These are phyloP conservation scores for Chaetodon trifasciatus DNA, from an alignment of 2,797 vertebrate genomes.

Conservation along the genomic window DNA sequence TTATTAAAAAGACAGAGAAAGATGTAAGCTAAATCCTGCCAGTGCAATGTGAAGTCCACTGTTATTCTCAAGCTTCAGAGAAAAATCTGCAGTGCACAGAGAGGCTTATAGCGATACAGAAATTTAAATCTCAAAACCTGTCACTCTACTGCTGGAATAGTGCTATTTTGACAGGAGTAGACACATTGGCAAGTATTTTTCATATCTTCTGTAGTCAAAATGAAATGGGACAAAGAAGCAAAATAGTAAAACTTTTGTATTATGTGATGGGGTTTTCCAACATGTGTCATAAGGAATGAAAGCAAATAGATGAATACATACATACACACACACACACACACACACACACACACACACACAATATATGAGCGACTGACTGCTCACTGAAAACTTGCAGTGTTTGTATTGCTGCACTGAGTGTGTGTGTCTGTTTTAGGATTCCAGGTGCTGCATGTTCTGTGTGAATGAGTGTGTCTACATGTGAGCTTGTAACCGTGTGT, in stretches of 20 bases:
- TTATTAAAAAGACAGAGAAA: neutral
- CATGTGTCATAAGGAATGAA: constrained; percentile 29
- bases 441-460: constrained; percentile 61
- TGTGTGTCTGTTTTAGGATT: constrained; percentile 30
- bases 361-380: constrained; percentile 29
- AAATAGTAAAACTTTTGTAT: constrained; percentile 14
- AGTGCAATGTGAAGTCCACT: neutral
- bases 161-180: neutral
- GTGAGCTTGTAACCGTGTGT: neutral
- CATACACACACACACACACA: constrained; percentile 10
- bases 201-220: neutral
- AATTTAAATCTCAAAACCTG: neutral
- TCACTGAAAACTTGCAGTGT: constrained; percentile 52
- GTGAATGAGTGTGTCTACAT: constrained; percentile 11
- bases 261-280: constrained; percentile 6
- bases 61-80: constrained; percentile 8
- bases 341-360: constrained; percentile 15
- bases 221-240: neutral
- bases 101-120: neutral
- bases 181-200: neutral
- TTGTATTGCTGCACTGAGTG: constrained; percentile 49
- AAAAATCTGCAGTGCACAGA: constrained; percentile 24
- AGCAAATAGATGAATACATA: constrained; percentile 25
- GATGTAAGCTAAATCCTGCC: neutral
- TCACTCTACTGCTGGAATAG: neutral